Evolutionary conservation across 1,140 invertebrate genomes (phyloP), one percentile per base, ranked within the genome.

Genomic region (Lasioglossum albipes): DNA sequence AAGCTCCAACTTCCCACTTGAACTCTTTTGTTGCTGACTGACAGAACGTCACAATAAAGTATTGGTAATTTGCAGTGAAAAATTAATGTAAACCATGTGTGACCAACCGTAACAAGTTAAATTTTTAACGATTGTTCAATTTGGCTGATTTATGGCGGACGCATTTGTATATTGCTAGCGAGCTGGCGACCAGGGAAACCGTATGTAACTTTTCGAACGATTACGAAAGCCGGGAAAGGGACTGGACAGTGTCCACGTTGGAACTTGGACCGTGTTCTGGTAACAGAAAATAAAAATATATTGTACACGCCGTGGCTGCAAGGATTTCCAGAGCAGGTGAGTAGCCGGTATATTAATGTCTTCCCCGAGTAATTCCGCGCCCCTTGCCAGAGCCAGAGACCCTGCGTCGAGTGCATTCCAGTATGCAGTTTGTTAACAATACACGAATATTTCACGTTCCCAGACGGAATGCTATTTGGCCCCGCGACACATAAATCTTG

Each of bases 361-460:
- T 54, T 64, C 6, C 22, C 22, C 20, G n/a, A 66, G 62, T 41
- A 52, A 64, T 75, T 75, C 49, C 62, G 18, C 62, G 13, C 62
- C 62, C 54, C 18, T 41, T 59, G 22, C n/a, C 13, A 27, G 16
- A 27, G 27, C 27, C 27, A 27, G 27, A 13, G 18, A 18, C 13
- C 7, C 2, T 31, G 20, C 54, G 57, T 16, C 42, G 12, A 52
- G 61, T 49, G 13, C 27, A 64, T 78, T 52, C 67, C 41, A 12
- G 16, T 27, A 7, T 71, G 20, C n/a, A 22, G 7, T 64, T 71
- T 71, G 59, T 71, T 64, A 31, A 64, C 59, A 52, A 61, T 68
- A 68, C 20, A 20, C 16, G 52, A 45, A 68, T 45, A 61, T 59
- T 68, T 45, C 75, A 36, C 65, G 41, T 45, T 75, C 7, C 73